Evolutionary conservation across 2,797 vertebrate species (phyloP).

Genomic region (Dryobates pubescens): DNA sequence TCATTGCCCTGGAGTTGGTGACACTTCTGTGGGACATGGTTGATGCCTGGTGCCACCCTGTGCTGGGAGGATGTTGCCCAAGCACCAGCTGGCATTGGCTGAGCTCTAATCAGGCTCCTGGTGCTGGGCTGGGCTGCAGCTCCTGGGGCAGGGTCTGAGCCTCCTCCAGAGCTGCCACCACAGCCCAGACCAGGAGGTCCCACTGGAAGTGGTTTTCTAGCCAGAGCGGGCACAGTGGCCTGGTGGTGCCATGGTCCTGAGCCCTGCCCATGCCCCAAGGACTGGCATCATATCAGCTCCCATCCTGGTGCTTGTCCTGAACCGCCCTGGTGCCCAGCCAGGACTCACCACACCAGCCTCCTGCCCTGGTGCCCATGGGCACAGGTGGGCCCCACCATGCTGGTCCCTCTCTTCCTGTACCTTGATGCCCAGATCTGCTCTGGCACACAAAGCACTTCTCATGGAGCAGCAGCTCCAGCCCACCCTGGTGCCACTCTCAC

Average conservation of each 20-base stretch:
- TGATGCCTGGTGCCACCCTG: background rate
- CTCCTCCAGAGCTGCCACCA: background rate
- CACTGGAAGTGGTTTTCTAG: background rate
- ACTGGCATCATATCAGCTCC: accelerated
- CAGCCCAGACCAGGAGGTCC: background rate
- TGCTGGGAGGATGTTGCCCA: background rate
- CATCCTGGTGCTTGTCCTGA: no score
- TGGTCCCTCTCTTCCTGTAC: accelerated
- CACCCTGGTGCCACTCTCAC: accelerated
- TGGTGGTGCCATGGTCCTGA: accelerated
- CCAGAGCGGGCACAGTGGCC: accelerated
- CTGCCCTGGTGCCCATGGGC: accelerated
- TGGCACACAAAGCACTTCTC: accelerated
- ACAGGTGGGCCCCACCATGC: background rate
- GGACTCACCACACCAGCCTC: accelerated
- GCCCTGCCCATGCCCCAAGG: accelerated
- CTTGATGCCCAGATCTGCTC: background rate
- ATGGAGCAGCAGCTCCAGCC: background rate
- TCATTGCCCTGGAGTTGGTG: background rate
- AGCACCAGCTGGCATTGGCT: background rate
- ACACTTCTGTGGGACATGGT: background rate
- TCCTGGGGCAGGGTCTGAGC: background rate
- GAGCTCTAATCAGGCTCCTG: conserved; percentile 17
- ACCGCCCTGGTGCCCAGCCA: background rate
- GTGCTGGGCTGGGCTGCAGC: background rate